These are phyloP conservation scores for Lycophotia porphyrea DNA, from an alignment of 2,888 invertebrate genomes.

Conservation along the genomic window DNA sequence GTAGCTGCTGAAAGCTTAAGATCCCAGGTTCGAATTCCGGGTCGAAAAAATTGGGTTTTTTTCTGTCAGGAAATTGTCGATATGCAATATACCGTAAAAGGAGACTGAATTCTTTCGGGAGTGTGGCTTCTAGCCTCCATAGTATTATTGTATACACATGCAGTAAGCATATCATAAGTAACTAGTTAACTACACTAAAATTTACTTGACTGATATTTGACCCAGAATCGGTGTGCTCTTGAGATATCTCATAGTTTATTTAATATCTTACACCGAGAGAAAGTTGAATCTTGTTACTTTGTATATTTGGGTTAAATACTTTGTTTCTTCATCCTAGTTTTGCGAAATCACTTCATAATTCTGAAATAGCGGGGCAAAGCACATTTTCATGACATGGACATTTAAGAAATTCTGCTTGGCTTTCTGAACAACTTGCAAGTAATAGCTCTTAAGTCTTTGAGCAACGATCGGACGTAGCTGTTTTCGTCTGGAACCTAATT, in stretches of 20 bases:
- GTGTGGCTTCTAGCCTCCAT: neutral
- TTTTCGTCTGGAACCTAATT: neutral
- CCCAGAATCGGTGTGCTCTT: conserved; percentile 15
- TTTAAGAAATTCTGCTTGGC: neutral
- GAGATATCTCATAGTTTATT: conserved; percentile 11
- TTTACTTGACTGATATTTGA: conserved; percentile 5
- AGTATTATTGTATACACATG: neutral
- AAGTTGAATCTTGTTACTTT: neutral
- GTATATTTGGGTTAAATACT: conserved; percentile 16
- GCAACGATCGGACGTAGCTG: neutral
- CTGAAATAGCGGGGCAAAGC: neutral
- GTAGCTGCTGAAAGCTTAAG: neutral
- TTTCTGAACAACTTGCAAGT: neutral
- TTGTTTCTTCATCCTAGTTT: neutral
- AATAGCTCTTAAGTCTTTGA: neutral
- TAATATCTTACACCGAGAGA: neutral
- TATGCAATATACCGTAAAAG: neutral
- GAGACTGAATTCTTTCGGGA: neutral
- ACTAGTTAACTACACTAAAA: neutral
- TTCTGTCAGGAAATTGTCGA: neutral
- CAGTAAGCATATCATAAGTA: neutral
- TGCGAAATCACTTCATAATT: conserved; percentile 4
- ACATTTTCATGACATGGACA: neutral
- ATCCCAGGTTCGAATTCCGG: neutral
- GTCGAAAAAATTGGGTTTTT: neutral